Percentiles rank a stretch among this genome's conserved stretches.
phyloP scores from a whole-genome alignment of 2,113 vertebrate species.

The Neoarius graeffei region DNA sequence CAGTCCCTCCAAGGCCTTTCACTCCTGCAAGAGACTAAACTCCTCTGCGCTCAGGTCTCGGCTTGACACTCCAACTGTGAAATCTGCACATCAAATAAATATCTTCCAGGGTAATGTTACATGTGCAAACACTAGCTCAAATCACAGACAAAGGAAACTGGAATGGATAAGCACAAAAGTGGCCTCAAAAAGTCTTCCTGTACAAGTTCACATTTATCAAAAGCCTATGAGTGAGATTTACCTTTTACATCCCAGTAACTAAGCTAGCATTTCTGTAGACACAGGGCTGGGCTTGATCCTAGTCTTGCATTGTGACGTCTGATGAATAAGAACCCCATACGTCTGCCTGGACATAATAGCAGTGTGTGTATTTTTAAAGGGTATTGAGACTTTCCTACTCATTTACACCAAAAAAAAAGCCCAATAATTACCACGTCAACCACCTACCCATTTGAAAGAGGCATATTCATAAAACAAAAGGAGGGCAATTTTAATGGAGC shows the following conservation, averaged over 20 bases:
- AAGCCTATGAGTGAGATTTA: neutral
- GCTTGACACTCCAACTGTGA: slow-evolving; percentile 53
- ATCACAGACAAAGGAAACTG: slow-evolving; percentile 66
- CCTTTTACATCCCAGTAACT: neutral
- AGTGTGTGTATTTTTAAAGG: slow-evolving; percentile 5
- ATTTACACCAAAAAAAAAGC: slow-evolving; percentile 5
- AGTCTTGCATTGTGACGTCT: neutral
- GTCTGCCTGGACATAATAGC: slow-evolving; percentile 16
- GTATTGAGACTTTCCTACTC: neutral
- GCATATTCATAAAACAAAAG: slow-evolving; percentile 27
- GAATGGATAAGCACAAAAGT: slow-evolving; percentile 55
- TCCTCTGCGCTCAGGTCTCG: slow-evolving; percentile 65
- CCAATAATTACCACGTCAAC: slow-evolving; percentile 17
- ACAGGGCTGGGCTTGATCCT: neutral
- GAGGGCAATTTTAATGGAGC: slow-evolving; percentile 49
- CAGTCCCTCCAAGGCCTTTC: slow-evolving; percentile 60
- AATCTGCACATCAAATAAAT: slow-evolving; percentile 75
- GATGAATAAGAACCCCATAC: neutral
- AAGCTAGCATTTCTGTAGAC: neutral
- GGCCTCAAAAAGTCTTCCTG: slow-evolving; percentile 53
- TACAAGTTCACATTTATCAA: slow-evolving; percentile 5
- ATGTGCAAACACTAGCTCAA: slow-evolving; percentile 62
- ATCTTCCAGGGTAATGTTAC: slow-evolving; percentile 65
- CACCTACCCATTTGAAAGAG: neutral
- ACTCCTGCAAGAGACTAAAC: slow-evolving; percentile 64